Conservation (phyloP, 2,113 vertebrate species). For the Entelurus aequoreus region DNA sequence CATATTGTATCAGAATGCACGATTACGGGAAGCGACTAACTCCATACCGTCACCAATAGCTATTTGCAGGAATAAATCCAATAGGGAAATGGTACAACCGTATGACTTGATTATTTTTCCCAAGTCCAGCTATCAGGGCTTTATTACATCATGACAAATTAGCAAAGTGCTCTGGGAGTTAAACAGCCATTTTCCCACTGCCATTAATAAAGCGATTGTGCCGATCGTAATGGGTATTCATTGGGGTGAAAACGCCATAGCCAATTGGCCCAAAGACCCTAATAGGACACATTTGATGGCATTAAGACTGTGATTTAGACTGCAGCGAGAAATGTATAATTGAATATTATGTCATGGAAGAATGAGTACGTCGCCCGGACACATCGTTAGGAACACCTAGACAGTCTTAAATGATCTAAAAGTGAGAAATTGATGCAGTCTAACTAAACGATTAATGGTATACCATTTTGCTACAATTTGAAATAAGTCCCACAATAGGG, state of each 20-base stretch:
- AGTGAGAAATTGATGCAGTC: no score
- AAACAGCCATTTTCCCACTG: slow-evolving; percentile 54
- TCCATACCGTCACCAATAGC: neutral
- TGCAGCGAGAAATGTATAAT: slow-evolving; percentile 25
- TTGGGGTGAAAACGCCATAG: slow-evolving; percentile 19
- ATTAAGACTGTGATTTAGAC: slow-evolving; percentile 20
- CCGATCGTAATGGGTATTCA: slow-evolving; percentile 32
- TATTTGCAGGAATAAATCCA: neutral
- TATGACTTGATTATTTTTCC: slow-evolving; percentile 36
- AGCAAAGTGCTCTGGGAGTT: slow-evolving; percentile 39
- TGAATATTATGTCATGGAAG: slow-evolving; percentile 21
- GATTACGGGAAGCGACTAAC: neutral
- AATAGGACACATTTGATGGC: slow-evolving; percentile 30
- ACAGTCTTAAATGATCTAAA: neutral
- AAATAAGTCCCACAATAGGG: no score
- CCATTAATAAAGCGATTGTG: slow-evolving; percentile 54
- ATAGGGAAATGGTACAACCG: slow-evolving; percentile 29
- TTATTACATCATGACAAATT: slow-evolving; percentile 39
- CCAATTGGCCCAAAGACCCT: slow-evolving; percentile 13
- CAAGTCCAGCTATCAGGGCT: slow-evolving; percentile 32
- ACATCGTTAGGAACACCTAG: slow-evolving; percentile 2
- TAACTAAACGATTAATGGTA: no score
- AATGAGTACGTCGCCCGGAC: slow-evolving; percentile 23
- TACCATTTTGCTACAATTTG: no score
- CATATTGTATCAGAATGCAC: neutral